phyloP scores from a whole-genome alignment of 92 coral and sea anemone species.

The Galaxea fascicularis region DNA sequence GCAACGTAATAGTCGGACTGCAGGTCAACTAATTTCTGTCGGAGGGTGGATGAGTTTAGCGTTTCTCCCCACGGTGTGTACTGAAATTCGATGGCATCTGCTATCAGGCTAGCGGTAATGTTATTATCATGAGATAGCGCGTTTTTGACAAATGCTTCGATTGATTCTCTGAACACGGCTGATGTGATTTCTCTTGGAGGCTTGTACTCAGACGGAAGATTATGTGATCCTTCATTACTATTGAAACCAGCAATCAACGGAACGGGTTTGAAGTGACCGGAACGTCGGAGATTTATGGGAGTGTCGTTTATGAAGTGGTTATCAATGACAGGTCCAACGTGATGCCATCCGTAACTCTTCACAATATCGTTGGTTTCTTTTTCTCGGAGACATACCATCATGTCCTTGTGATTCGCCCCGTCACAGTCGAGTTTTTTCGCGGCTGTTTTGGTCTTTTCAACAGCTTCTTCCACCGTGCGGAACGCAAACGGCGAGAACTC shows the following conservation, averaged over 20 bases:
- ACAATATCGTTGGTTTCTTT: conserved; percentile 58
- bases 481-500: conserved; percentile 91
- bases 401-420: conserved; percentile 22
- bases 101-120: conserved; percentile 40
- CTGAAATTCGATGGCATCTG: conserved; percentile 76
- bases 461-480: conserved; percentile 66
- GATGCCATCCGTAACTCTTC: conserved; percentile 25
- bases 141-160: conserved; percentile 13
- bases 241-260: conserved; percentile 83
- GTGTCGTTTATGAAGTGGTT: conserved; percentile 67
- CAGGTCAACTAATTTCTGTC: conserved; percentile 49
- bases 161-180: conserved; percentile 35
- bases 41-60: conserved; percentile 55
- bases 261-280: conserved; percentile 55
- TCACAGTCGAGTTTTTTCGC: conserved; percentile 70
- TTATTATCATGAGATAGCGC: not conserved
- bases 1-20: conserved; percentile 69
- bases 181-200: conserved; percentile 34
- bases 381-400: conserved; percentile 71
- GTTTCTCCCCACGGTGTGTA: conserved; percentile 74
- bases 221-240: conserved; percentile 74
- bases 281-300: conserved; percentile 66
- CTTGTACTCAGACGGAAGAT: not conserved
- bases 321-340: conserved; percentile 73
- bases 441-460: conserved; percentile 37